Evolutionary conservation across 2,113 vertebrate genomes (phyloP), one percentile per base, ranked within the genome.

Genomic region (Cynocephalus volans): DNA sequence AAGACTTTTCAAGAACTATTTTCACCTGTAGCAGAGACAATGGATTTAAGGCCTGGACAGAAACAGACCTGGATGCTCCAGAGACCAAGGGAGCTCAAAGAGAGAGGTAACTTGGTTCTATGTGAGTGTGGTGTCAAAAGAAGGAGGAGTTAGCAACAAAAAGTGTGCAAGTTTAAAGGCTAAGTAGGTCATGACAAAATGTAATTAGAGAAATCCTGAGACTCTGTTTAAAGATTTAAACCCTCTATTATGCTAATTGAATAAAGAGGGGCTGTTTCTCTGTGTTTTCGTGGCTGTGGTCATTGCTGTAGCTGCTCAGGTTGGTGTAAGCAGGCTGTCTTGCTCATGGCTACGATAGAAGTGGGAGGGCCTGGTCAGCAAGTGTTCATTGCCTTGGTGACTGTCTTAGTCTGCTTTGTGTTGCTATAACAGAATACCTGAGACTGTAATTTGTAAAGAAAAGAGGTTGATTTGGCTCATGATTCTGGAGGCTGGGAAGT

Each of bases 181-280:
- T 94, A 90, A 92, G 69, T 90, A 73, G 54, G 24, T 90, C 54
- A 87, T 62, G 31, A 92, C 56, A 62, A 90, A 83, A 82, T 70
- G 80, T 31, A 88, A 28, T 54, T 85, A 41, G 50, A 67, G 70
- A 62, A 72, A 84, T 60, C 14, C 19, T 5, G 70, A 92, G 28
- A 48, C 17, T 75, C 36, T 64, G 31, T 76, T 72, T 64, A 76
- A 45, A 80, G 41, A 90, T 58, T 70, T 41, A 52, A 90, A 72
- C 7, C 7, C 33, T 75, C 82, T 31, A 13, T 31, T 33, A 50
- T 60, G 48, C n/a, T 52, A 50, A 56, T 4, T 72, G 70, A 80
- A 24, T n/a, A 7, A 69, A 36, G 21, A 77, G 54, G 75, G n/a
- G 3, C 33, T 82, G 23, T 52, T 48, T 79, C 50, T 54, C 28